Base-by-base conservation (phyloP, 1,140 invertebrate species). In the Philopotamus ludificatus region DNA sequence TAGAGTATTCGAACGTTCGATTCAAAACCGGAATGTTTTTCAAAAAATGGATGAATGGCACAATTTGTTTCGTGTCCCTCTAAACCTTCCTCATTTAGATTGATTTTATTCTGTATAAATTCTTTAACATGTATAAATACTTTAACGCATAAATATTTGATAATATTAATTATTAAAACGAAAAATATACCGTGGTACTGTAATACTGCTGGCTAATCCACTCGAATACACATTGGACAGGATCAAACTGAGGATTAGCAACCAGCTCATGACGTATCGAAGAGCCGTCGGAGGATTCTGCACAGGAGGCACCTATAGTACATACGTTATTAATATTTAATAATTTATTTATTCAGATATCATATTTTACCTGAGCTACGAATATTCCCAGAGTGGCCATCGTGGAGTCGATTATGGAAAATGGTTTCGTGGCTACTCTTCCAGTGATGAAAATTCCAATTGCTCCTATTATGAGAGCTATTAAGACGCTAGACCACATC, bases 201-300 rank as follows among this genome's bases (percentile, higher is more conserved):
- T 84, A 66, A 84, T 82, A 10, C 79, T 77, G 8, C 79, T 83
- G 7, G 83, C 76, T 8, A 84, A 72, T 9, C 83, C 82, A 58
- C 81, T 81, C 28, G 80, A 75, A 44, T 85, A 85, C 0, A 79
- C 77, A 65, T 81, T 80, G 49, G 78, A 77, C 15, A 84, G 60
- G 7, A 85, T 70, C 28, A 84, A 66, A 15, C 76, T 78, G 15
- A 77, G 75, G 26, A 82, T 65, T 60, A 82, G 73, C 47, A 83
- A 67, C 76, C 74, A 76, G 15, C 73, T 75, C 1, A 77, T 72
- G 1, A 80, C 72, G 25, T 74, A 75, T 20, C 77, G 72, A 16
- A 67, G 26, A 8, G 63, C 42, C 51, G 64, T 22, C 7, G 66
- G 47, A 63, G 70, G 67, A 74, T 73, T 45, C 71, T 77, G 63